Evolutionary conservation across 2,888 invertebrate genomes (phyloP).

Genomic region (Smittia aterrima): DNA sequence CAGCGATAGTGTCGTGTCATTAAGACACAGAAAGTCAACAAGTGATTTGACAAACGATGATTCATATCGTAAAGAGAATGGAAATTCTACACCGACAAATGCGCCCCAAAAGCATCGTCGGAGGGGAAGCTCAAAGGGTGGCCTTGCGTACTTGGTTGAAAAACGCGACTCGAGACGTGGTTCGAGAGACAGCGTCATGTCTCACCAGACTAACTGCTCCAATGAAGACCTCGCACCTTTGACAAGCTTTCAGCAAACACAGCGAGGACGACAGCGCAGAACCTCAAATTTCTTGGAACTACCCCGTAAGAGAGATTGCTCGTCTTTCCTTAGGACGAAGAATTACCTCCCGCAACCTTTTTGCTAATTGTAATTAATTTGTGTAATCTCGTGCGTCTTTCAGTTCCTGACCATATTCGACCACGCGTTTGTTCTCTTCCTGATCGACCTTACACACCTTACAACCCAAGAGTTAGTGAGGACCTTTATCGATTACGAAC

Average conservation of each 20-base stretch:
- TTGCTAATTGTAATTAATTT: not conserved
- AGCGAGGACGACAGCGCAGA: constrained; percentile 72
- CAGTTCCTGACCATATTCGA: constrained; percentile 80
- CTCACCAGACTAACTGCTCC: constrained; percentile 66
- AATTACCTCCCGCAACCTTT: not conserved
- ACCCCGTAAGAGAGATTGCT: constrained; percentile 58
- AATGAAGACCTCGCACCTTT: constrained; percentile 80
- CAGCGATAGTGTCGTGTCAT: constrained; percentile 52
- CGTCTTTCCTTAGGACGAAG: not conserved
- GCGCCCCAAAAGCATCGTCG: constrained; percentile 64
- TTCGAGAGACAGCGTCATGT: constrained; percentile 68
- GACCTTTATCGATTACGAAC: constrained; percentile 80
- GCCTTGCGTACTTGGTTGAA: constrained; percentile 78
- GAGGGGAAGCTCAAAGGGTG: constrained; percentile 62
- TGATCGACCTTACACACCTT: constrained; percentile 82
- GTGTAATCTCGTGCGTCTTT: constrained; percentile 44
- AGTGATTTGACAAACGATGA: constrained; percentile 67
- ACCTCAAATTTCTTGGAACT: constrained; percentile 85
- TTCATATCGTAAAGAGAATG: constrained; percentile 12
- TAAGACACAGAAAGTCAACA: constrained; percentile 69
- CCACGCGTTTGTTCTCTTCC: constrained; percentile 82
- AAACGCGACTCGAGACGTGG: constrained; percentile 79
- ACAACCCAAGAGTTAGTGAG: constrained; percentile 79
- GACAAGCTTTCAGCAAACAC: constrained; percentile 70
- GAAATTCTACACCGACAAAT: constrained; percentile 45